Evolutionary conservation across 2,888 invertebrate species (phyloP).

Genomic region (Drosophila pullipes): DNA sequence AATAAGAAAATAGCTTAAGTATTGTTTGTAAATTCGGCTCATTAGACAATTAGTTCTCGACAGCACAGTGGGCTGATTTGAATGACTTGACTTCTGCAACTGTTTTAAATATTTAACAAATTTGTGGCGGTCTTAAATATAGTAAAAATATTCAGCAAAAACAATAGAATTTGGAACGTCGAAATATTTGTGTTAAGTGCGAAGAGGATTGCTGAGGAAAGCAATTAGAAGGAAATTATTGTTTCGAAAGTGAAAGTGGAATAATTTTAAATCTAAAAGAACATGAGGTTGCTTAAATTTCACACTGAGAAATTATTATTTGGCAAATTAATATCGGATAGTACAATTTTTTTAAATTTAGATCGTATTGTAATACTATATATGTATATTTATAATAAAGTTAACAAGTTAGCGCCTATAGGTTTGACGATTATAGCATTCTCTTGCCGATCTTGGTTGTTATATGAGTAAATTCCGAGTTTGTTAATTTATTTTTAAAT

Average conservation of each 20-base stretch:
- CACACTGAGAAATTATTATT: neutral
- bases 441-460: neutral
- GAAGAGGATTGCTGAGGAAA: neutral
- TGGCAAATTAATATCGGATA: neutral
- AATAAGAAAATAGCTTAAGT: conserved; percentile 35
- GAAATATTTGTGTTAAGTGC: neutral
- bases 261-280: neutral
- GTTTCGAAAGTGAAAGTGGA: neutral
- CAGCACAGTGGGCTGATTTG: conserved; percentile 9
- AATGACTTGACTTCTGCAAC: conserved; percentile 12
- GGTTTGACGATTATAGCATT: neutral
- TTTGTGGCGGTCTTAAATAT: conserved; percentile 2
- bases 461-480: neutral
- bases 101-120: conserved; percentile 1
- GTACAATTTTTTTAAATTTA: neutral
- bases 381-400: too few species aligned
- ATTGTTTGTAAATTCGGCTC: conserved; percentile 56
- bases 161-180: conserved; percentile 5
- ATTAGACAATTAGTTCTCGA: conserved; percentile 35
- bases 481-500: neutral
- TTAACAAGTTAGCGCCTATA: neutral
- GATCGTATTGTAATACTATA: neutral
- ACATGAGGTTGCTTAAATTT: neutral
- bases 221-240: neutral
- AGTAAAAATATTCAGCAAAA: conserved; percentile 1